Percentiles rank a stretch among this genome's conserved stretches.
Conservation (phyloP, 2,113 vertebrate species). For the Rana temporaria region DNA sequence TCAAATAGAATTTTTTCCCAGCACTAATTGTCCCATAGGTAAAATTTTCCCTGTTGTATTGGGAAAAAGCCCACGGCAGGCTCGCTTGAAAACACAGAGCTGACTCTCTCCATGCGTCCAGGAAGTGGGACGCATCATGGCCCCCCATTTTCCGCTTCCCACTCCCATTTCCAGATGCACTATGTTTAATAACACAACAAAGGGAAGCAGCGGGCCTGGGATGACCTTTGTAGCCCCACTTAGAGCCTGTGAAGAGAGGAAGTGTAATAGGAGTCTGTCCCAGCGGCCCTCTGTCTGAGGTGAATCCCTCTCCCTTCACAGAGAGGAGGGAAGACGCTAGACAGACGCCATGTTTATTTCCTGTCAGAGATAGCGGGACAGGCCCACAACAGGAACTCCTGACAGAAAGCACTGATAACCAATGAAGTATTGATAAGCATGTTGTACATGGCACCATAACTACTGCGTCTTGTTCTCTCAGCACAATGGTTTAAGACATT, state of each 20-base stretch:
- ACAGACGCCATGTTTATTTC: neutral
- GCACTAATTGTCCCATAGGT: neutral
- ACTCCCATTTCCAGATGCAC: neutral
- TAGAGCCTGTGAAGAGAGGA: conserved; percentile 26
- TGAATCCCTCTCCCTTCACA: neutral
- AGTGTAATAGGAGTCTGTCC: neutral
- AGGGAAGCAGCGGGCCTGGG: conserved; percentile 1
- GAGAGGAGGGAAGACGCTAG: neutral
- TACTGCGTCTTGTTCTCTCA: too few species aligned
- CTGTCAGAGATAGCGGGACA: neutral
- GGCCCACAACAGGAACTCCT: neutral
- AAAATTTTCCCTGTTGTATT: too few species aligned
- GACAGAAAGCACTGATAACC: neutral
- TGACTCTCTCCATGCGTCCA: neutral
- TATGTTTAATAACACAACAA: conserved; percentile 21
- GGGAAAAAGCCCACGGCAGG: too few species aligned
- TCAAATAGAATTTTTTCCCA: too few species aligned
- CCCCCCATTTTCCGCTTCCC: neutral
- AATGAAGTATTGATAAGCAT: too few species aligned
- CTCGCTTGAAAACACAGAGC: too few species aligned
- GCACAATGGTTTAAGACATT: too few species aligned
- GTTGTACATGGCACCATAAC: too few species aligned
- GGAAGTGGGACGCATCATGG: conserved; percentile 10
- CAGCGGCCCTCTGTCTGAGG: conserved; percentile 1
- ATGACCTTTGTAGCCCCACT: conserved; percentile 43